These are phyloP conservation scores for Synergus umbraculus DNA, from an alignment of 2,888 invertebrate species.

Conservation along the genomic window DNA sequence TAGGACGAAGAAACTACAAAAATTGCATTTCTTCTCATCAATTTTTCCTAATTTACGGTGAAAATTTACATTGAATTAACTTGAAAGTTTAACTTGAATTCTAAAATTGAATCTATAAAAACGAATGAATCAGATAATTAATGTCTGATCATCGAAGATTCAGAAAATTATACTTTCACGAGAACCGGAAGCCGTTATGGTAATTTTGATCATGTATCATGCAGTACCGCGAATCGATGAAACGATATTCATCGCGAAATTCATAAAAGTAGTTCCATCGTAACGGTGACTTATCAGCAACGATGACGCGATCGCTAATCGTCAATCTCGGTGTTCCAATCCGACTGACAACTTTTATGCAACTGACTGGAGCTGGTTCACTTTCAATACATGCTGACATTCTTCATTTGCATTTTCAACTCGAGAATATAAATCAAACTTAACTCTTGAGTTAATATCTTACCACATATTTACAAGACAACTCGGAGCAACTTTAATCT, in stretches of 20 bases:
- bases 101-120: no score
- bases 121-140: no score
- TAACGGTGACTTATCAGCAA: slow-evolving; percentile 23
- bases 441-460: neutral
- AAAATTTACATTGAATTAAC: no score
- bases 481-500: no score
- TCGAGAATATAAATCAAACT: no score
- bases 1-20: neutral
- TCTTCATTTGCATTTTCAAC: no score
- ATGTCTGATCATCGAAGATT: neutral
- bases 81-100: no score
- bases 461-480: no score
- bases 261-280: neutral
- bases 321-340: neutral
- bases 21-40: neutral
- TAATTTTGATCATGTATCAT: slow-evolving; percentile 4
- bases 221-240: slow-evolving; percentile 7
- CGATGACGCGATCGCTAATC: neutral
- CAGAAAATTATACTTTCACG: neutral
- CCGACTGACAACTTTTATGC: neutral
- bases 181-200: slow-evolving; percentile 8
- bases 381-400: no score
- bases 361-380: no score
- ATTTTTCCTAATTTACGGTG: neutral
- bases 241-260: slow-evolving; percentile 10